Evolutionary conservation across 1,140 invertebrate species (phyloP), one percentile per base, ranked within the genome.

Genomic region (Procambarus clarkii): DNA sequence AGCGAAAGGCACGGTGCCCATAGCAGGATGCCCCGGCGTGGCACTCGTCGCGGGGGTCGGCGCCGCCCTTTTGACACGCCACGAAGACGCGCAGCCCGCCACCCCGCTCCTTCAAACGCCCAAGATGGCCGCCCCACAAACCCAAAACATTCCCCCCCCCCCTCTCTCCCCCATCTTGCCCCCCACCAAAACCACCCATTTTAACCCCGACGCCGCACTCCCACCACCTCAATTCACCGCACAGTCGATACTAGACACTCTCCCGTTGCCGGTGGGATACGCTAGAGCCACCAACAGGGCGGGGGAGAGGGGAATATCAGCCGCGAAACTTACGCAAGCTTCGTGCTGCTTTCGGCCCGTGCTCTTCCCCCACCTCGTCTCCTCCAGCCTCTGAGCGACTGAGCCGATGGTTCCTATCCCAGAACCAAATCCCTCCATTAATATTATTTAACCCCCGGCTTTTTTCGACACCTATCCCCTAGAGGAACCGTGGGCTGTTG

Each of bases 241-340:
- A 80, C 50, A 64, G 1, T 44, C 18, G 54, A 48, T 50, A 45
- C 89, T 64, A 48, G 46, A 45, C 71, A 79, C 82, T 34, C 79
- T 91, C 46, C 48, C 45, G 85, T 8, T 54, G 58, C 46, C 46
- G 34, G 3, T 44, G 58, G 11, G 7, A 71, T 13, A n/a, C 21
- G 79, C 24, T 8, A 15, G 54, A 11, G 18, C 24, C 15, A 69
- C 24, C 74, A 74, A 85, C 76, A 79, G 11, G 58, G 44, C n/a
- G 71, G 4, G 34, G 5, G 9, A 54, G 15, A 79, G 15, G n/a
- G n/a, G 34, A 64, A 85, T 80, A 69, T 34, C 34, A 1, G 5
- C n/a, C 48, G 48, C 45, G 74, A 91, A 91, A 91, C 89, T 91
- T 85, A 91, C 89, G 89, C 89, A 84, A 91, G 89, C 89, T 86